These are phyloP conservation scores for Leptinotarsa tumamoca DNA, from an alignment of 2,888 invertebrate species.

Conservation along the genomic window DNA sequence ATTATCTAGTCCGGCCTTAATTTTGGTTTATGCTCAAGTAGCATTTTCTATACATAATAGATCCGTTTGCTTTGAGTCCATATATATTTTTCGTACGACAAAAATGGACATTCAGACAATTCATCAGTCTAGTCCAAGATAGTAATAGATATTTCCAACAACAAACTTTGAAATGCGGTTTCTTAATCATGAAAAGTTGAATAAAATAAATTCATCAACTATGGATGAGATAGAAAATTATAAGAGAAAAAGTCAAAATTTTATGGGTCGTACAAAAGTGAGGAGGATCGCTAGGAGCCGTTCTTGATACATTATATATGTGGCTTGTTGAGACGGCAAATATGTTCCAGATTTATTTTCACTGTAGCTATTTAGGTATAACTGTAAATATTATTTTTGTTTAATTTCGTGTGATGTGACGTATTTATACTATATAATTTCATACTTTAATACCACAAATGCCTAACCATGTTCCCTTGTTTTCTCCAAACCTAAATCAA, in stretches of 20 bases:
- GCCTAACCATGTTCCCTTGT: conserved; percentile 46
- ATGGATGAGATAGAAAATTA: too few species aligned
- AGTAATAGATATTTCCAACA: too few species aligned
- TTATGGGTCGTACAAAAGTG: not conserved
- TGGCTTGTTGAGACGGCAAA: not conserved
- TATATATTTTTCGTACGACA: conserved; percentile 24
- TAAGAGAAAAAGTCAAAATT: not conserved
- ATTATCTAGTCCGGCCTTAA: conserved; percentile 42
- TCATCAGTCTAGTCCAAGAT: too few species aligned
- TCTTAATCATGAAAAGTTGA: too few species aligned
- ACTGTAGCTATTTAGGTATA: conserved; percentile 47
- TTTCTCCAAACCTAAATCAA: conserved; percentile 10
- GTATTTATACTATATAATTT: conserved; percentile 57
- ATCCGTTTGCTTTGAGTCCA: not conserved
- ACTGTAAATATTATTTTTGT: conserved; percentile 56
- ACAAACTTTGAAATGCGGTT: too few species aligned
- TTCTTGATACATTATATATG: not conserved
- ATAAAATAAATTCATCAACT: too few species aligned
- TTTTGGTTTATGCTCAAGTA: conserved; percentile 25
- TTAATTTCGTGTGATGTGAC: conserved; percentile 57
- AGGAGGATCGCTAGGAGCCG: not conserved
- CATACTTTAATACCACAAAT: conserved; percentile 50
- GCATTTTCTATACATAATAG: not conserved
- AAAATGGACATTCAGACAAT: too few species aligned
- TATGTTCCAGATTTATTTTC: conserved; percentile 41